A percentile compares a stretch with the other conserved stretches of the same genome.
phyloP scores from a whole-genome alignment of 1,140 invertebrate species.

The Calephelis nemesis region DNA sequence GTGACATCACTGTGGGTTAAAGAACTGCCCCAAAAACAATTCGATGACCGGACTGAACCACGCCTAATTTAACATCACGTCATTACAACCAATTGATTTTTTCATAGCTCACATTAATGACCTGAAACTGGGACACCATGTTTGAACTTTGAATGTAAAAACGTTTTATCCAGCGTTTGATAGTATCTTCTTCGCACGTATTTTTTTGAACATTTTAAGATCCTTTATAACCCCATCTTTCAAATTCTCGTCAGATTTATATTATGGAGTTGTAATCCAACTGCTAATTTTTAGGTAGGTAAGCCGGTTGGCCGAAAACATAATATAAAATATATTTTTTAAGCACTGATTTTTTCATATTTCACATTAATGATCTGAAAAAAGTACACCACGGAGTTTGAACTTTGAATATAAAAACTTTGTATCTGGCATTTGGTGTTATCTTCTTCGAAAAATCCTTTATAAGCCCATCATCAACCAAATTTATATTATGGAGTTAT shows the following conservation, averaged over 20 bases:
- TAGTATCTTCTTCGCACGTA: too few relatives aligned
- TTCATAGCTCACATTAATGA: conserved; percentile 28
- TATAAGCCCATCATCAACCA: too few relatives aligned
- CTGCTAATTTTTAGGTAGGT: too few relatives aligned
- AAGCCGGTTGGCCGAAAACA: too few relatives aligned
- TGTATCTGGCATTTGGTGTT: background rate
- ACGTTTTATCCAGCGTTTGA: background rate
- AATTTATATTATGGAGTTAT: too few relatives aligned
- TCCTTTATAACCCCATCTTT: too few relatives aligned
- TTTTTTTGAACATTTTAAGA: too few relatives aligned
- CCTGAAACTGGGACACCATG: conserved; percentile 30
- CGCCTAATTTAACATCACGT: conserved; percentile 29
- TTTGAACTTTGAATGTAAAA: background rate
- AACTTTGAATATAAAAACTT: background rate
- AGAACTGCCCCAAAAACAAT: conserved; percentile 32
- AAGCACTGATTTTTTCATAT: conserved; percentile 18
- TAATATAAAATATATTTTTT: too few relatives aligned
- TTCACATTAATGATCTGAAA: conserved; percentile 33
- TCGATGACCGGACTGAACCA: conserved; percentile 32
- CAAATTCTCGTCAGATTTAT: too few relatives aligned
- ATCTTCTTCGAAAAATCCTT: too few relatives aligned
- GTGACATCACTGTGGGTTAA: conserved; percentile 38
- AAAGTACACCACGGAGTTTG: conserved; percentile 15
- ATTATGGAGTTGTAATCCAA: too few relatives aligned
- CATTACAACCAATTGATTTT: conserved; percentile 28